A percentile compares a stretch with the other conserved stretches of the same genome.
Evolutionary conservation across 2,113 vertebrate genomes (phyloP).

Genomic region (Hemiprocne comata): DNA sequence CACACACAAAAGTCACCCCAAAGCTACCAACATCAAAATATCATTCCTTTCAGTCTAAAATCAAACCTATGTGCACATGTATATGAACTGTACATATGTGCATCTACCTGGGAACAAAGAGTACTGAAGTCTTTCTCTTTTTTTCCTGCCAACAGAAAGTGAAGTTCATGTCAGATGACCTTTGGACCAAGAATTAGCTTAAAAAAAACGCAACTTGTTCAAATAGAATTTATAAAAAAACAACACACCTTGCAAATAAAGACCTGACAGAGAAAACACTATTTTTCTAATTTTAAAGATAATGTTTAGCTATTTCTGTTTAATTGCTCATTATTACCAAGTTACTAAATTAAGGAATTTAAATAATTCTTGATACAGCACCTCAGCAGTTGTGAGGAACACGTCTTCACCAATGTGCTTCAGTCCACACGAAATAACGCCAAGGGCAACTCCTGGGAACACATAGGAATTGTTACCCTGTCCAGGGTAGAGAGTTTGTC

Average conservation of each 20-base stretch:
- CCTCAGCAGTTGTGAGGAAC: slow-evolving; percentile 94
- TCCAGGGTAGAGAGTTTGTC: slow-evolving; percentile 86
- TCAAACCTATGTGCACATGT: not conserved
- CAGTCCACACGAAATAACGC: slow-evolving; percentile 83
- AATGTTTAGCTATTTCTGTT: not conserved
- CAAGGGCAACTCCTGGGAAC: slow-evolving; percentile 93
- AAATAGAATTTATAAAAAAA: not conserved
- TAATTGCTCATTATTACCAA: not conserved
- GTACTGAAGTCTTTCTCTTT: not conserved
- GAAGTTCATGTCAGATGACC: not conserved
- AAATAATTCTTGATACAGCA: slow-evolving; percentile 56
- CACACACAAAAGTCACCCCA: not conserved
- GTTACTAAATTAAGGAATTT: not conserved
- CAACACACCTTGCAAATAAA: not conserved
- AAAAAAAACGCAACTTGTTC: not conserved
- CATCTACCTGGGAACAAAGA: not conserved
- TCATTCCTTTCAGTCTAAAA: not conserved
- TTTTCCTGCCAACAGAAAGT: not conserved
- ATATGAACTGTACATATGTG: not conserved
- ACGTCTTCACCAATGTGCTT: slow-evolving; percentile 83
- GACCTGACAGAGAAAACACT: not conserved
- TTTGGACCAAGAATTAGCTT: not conserved
- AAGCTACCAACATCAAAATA: not conserved
- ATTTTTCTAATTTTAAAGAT: not conserved
- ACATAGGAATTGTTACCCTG: slow-evolving; percentile 98